phyloP scores from a whole-genome alignment of 2,888 invertebrate species.

The Luperina nickerlii region DNA sequence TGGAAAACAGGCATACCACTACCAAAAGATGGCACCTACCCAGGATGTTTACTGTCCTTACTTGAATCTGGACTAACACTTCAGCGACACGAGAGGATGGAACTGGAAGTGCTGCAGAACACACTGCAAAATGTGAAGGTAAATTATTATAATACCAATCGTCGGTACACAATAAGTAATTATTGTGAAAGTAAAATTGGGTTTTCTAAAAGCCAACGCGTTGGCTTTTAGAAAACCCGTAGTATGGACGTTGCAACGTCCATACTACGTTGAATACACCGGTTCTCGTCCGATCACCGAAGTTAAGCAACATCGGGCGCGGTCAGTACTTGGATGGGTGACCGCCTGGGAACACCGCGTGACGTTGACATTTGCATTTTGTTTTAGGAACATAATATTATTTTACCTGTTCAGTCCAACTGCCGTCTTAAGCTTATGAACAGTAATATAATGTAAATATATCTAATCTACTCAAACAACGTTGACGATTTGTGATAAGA shows the following conservation, averaged over 20 bases:
- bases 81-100: conserved; percentile 73
- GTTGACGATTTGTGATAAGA: not conserved
- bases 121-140: conserved; percentile 82
- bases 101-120: conserved; percentile 75
- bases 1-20: conserved; percentile 80
- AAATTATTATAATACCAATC: conserved; percentile 10
- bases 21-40: conserved; percentile 84
- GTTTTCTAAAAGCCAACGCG: conserved; percentile 7
- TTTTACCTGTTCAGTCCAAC: not conserved
- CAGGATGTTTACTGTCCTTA: conserved; percentile 80
- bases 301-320: conserved; percentile 86
- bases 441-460: no score
- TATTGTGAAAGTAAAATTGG: not conserved
- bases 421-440: not conserved
- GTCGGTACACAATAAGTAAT: not conserved
- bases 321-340: conserved; percentile 89
- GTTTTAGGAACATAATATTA: no score
- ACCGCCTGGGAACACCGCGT: conserved; percentile 87
- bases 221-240: no score
- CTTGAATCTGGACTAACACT: conserved; percentile 80
- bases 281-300: conserved; percentile 89
- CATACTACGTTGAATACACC: conserved; percentile 82
- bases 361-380: conserved; percentile 77
- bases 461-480: not conserved
- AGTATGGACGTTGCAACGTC: no score